Base-by-base conservation (phyloP, 2,888 invertebrate species). In the Fabriciana adippe region DNA sequence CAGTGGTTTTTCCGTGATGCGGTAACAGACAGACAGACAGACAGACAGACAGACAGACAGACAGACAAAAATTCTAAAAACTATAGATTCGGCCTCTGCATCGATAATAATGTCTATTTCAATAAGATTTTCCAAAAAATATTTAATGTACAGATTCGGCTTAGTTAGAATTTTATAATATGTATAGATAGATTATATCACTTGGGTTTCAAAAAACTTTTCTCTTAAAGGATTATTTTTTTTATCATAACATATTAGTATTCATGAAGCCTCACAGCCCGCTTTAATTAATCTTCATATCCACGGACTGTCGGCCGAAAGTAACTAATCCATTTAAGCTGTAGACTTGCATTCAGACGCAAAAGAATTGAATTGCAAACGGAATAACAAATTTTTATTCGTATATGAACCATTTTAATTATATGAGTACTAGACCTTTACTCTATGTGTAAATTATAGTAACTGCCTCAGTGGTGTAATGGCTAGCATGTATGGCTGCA, bases 261-360 rank as follows among this genome's bases (percentile, higher is more conserved):
- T 61, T 53, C 61, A 53, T 61, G 51, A 41, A 15, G 61, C 61
- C 51, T 53, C 5, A 50, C 15, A 51, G 60, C 57, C 47, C 57
- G 57, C 51, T 51, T 48, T 61, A 61, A 61, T 61, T 65, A 59
- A 65, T 55, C 57, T 57, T 47, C 53, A 59, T 59, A 56, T 59
- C 65, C 59, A 60, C 65, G 47, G 45, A 59, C 74, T 73, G 73
- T 74, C 66, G 73, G 71, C 74, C 75, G 76, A 75, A 76, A 75
- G 74, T 73, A 75, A 76, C 73, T 79, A 81, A 81, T 79, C 79
- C 79, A 76, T 80, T 75, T 78, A 67, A 74, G 73, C 72, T 71
- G 66, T 67, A 69, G 60, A 60, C 67, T 66, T 66, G 60, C 60
- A 66, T 66, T 61, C 51, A 61, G 51, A 61, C 15, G 51, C 35